These are phyloP conservation scores for Diorhabda carinulata DNA, from an alignment of 1,140 invertebrate species.

Conservation along the genomic window DNA sequence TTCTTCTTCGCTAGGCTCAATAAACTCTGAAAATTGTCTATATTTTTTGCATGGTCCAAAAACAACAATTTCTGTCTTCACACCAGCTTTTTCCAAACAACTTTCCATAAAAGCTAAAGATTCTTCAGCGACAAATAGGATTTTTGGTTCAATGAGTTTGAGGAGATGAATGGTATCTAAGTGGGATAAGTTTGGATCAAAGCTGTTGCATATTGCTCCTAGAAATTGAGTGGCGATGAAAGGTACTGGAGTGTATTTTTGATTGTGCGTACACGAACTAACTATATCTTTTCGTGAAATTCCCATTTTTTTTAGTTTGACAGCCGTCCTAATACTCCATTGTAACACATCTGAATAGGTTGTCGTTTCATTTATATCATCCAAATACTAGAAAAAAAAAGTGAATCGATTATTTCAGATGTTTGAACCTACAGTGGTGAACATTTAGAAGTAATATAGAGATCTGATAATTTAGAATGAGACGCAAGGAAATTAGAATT, in stretches of 20 bases:
- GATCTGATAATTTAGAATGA: too few species aligned
- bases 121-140: conserved; percentile 11
- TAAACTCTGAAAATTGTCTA: conserved; percentile 24
- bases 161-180: conserved; percentile 10
- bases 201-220: neutral
- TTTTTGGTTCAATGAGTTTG: conserved; percentile 10
- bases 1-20: conserved; percentile 9
- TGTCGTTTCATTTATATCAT: neutral
- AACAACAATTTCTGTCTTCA: conserved; percentile 27
- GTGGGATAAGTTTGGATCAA: conserved; percentile 11
- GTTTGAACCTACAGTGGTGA: too few species aligned
- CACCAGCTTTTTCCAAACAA: conserved; percentile 3
- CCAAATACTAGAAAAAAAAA: conserved; percentile 12
- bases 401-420: neutral
- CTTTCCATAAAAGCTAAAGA: conserved; percentile 11
- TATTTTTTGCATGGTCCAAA: conserved; percentile 26
- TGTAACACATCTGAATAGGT: neutral
- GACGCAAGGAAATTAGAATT: too few species aligned
- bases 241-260: conserved; percentile 1
- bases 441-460: too few species aligned
- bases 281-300: conserved; percentile 12
- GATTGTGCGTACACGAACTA: conserved; percentile 6
- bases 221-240: conserved; percentile 8
- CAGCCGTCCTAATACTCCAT: neutral
- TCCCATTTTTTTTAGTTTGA: conserved; percentile 9